Conservation (phyloP, 2,888 invertebrate genomes). For the Carterocephalus palaemon region DNA sequence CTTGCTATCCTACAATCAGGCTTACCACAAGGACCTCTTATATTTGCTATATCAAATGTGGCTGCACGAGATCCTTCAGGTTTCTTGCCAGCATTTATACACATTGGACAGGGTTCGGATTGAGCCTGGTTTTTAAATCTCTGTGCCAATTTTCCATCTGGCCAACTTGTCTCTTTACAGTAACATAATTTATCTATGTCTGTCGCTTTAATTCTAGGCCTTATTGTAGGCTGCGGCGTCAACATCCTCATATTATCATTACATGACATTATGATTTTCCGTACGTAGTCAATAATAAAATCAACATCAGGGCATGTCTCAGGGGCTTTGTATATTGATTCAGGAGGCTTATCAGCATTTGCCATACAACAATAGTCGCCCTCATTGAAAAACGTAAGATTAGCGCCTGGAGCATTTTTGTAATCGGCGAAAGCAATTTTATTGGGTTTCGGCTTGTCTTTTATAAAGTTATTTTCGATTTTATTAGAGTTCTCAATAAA, state of each 20-base stretch:
- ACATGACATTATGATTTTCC: constrained; percentile 66
- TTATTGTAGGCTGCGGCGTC: constrained; percentile 62
- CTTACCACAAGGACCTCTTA: constrained; percentile 68
- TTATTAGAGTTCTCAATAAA: constrained; percentile 59
- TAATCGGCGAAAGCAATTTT: constrained; percentile 58
- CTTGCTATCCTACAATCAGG: constrained; percentile 68
- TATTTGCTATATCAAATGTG: constrained; percentile 63
- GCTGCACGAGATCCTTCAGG: constrained; percentile 34
- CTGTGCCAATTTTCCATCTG: constrained; percentile 55
- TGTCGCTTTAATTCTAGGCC: constrained; percentile 63
- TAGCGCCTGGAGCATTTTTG: constrained; percentile 63
- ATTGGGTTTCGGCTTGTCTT: constrained; percentile 46
- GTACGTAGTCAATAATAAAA: constrained; percentile 63
- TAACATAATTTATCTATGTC: constrained; percentile 68
- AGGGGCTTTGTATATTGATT: constrained; percentile 57
- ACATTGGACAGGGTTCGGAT: constrained; percentile 57
- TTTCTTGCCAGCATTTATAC: constrained; percentile 49
- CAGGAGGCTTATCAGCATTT: constrained; percentile 63
- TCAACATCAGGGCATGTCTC: constrained; percentile 65
- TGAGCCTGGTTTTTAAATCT: constrained; percentile 56
- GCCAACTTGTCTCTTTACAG: constrained; percentile 65
- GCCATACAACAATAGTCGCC: constrained; percentile 64
- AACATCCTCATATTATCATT: constrained; percentile 73
- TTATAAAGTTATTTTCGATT: constrained; percentile 47
- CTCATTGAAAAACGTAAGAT: constrained; percentile 59